Percentiles rank a stretch among this genome's conserved stretches.
These are phyloP conservation scores for Leptopilina drosophilae DNA, from an alignment of 2,888 invertebrate species.

Conservation along the genomic window DNA sequence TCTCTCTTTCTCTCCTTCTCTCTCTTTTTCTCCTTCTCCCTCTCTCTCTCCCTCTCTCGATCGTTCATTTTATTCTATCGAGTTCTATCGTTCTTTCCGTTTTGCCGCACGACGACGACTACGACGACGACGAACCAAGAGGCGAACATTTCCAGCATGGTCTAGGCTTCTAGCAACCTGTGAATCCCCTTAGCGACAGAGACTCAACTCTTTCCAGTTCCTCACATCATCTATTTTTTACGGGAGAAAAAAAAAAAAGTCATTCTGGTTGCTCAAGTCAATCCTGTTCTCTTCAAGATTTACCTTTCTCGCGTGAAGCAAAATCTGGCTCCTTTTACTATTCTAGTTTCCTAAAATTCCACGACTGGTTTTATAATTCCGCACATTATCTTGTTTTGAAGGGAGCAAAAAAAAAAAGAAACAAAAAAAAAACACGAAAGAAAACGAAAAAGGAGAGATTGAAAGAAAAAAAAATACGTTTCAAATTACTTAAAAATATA, in stretches of 20 bases:
- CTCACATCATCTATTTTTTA: conserved; percentile 32
- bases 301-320: conserved; percentile 42
- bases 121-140: no score
- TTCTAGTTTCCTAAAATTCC: conserved; percentile 15
- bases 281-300: conserved; percentile 9
- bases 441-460: no score
- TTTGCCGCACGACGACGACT: no score
- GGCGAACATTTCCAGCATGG: not conserved
- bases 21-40: no score
- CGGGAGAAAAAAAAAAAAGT: not conserved
- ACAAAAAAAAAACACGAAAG: no score
- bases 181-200: conserved; percentile 34
- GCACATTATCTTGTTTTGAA: not conserved
- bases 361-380: conserved; percentile 9
- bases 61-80: conserved; percentile 39
- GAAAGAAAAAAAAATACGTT: no score
- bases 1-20: no score
- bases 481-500: no score
- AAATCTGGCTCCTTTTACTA: conserved; percentile 22
- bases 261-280: conserved; percentile 21
- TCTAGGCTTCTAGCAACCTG: conserved; percentile 3
- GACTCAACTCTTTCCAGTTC: conserved; percentile 22
- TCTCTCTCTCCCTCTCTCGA: not conserved
- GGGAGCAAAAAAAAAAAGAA: no score
- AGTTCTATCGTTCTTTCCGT: not conserved